Evolutionary conservation across 2,888 invertebrate species (phyloP), one percentile per base, ranked within the genome.

Genomic region (Aleiodes leptofemur): DNA sequence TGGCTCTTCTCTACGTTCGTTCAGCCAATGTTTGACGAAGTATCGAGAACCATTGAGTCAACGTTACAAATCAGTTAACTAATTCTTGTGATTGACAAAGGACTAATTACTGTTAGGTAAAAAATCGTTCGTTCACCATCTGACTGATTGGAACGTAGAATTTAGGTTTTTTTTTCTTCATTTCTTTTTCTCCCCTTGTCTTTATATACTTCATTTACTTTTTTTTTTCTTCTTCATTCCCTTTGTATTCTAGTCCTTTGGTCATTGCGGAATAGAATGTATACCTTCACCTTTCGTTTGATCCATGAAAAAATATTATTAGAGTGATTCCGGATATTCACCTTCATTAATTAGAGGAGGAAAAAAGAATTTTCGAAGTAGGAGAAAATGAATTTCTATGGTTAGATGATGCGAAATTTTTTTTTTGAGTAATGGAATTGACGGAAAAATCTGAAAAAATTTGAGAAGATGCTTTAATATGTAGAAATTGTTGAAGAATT

Each of bases 81-180:
- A 72, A 76, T 68, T 23, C 55, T 69, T 72, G 79, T 82, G 82
- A 84, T 82, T 84, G 84, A 80, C 83, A 85, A 84, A 83, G 80
- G 79, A 69, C 57, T 76, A 73, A 78, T 79, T 77, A 79, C 75
- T 74, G 73, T 29, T 55, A 70, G 57, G 76, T 69, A 77, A 77
- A 78, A 76, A 78, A 78, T 73, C 72, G 73, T 64, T 69, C 76
- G 78, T 59, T 56, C 56, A 73, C 75, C 57, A 66, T 72, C 61
- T 77, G 64, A 68, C 74, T 78, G 71, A 78, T 79, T 43, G 43
- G 43, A 43, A 8, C 38, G 57, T 51, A 4, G 51, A 29, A 14
- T 53, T 14, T 48, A 13, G 38, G 29, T 29, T 74, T 61, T 74
- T n/a, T 56, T 64, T 23, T 14, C 9, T 57, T 16, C 8, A 14